Percentiles rank a stretch among this genome's conserved stretches.
Conservation (phyloP, 1,140 invertebrate species). For the Drosophila pallidifrons region DNA sequence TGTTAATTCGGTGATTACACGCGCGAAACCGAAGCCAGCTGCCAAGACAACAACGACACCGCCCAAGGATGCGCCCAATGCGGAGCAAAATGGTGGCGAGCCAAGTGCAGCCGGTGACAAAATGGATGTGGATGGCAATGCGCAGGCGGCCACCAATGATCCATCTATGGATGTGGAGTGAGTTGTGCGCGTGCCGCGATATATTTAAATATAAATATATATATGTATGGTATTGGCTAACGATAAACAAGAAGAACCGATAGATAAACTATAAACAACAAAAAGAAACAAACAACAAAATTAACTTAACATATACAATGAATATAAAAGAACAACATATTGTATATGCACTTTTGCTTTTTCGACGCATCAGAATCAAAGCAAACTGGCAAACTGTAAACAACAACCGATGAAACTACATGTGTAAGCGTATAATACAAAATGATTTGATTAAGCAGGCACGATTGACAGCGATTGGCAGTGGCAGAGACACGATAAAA, state of each 20-base stretch:
- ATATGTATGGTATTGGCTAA: constrained; percentile 70
- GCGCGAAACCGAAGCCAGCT: constrained; percentile 84
- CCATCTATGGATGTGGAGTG: constrained; percentile 69
- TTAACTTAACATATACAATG: constrained; percentile 46
- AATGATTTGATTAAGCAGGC: constrained; percentile 44
- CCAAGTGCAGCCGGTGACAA: constrained; percentile 55
- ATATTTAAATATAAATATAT: constrained; percentile 44
- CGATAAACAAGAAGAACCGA: constrained; percentile 47
- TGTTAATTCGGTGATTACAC: constrained; percentile 84
- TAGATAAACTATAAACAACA: constrained; percentile 23
- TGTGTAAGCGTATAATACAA: constrained; percentile 48
- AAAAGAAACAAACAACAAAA: constrained; percentile 41
- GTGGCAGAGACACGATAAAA: neutral
- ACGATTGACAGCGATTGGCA: constrained; percentile 7
- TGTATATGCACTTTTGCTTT: constrained; percentile 66
- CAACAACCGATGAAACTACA: constrained; percentile 35
- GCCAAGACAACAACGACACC: constrained; percentile 64
- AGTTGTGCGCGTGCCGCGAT: constrained; percentile 22
- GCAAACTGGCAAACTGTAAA: constrained; percentile 43
- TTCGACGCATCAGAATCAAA: constrained; percentile 44
- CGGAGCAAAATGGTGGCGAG: constrained; percentile 79
- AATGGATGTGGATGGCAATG: constrained; percentile 71
- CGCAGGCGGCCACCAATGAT: constrained; percentile 44
- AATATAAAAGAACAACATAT: constrained; percentile 29
- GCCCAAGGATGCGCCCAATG: constrained; percentile 66